Evolutionary conservation across 2,888 invertebrate genomes (phyloP).

Genomic region (Malachius bipustulatus): DNA sequence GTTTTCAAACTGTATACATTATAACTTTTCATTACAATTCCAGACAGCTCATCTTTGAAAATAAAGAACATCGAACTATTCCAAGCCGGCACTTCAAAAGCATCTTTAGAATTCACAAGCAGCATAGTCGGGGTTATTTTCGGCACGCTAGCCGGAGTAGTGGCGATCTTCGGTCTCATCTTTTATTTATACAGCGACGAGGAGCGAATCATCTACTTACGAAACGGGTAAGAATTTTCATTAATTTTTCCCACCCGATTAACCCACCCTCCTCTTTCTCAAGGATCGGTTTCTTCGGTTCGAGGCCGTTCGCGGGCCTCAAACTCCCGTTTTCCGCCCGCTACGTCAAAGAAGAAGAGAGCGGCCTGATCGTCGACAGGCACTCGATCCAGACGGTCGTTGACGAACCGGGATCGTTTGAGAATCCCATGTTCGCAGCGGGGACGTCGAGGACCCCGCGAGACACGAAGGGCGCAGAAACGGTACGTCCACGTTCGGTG

Average conservation of each 20-base stretch:
- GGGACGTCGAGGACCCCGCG: neutral
- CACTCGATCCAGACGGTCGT: neutral
- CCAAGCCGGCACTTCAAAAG: neutral
- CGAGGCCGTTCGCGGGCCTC: slow-evolving; percentile 1
- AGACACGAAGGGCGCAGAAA: no score
- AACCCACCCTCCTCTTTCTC: neutral
- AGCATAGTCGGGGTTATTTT: neutral
- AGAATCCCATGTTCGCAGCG: slow-evolving; percentile 1
- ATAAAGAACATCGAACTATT: slow-evolving; percentile 1
- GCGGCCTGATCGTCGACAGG: neutral
- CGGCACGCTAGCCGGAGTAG: neutral
- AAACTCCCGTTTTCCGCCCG: neutral
- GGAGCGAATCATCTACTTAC: neutral
- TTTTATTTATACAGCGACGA: slow-evolving; percentile 3
- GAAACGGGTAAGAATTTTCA: neutral
- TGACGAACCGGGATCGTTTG: neutral
- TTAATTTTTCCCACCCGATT: neutral
- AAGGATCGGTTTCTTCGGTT: neutral
- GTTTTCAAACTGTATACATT: no score
- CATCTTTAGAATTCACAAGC: neutral
- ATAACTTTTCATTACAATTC: no score
- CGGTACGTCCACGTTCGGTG: no score
- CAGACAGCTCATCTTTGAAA: neutral
- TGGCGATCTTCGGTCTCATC: neutral
- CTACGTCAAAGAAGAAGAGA: neutral